Conservation (phyloP, 2,888 invertebrate species). For the Volucella inflata region DNA sequence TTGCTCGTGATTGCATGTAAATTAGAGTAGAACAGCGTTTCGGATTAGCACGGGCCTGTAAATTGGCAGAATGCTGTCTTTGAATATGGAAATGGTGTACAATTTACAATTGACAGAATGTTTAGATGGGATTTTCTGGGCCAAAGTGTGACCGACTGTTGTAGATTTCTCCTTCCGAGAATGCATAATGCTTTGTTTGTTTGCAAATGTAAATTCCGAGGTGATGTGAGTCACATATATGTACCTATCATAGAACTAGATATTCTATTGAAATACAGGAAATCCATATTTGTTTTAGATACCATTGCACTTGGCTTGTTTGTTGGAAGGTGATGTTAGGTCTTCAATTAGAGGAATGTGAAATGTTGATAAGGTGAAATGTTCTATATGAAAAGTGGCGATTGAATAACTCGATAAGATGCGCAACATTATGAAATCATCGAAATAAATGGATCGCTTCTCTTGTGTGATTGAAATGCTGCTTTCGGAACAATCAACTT, state of each 20-base stretch:
- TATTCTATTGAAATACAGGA: neutral
- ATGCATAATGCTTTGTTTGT: neutral
- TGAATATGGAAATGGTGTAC: neutral
- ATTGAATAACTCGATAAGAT: too few relatives aligned
- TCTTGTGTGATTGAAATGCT: too few relatives aligned
- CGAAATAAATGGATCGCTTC: too few relatives aligned
- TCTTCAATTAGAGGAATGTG: too few relatives aligned
- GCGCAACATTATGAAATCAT: too few relatives aligned
- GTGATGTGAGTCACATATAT: neutral
- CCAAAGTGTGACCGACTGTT: constrained; percentile 15
- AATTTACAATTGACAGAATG: constrained; percentile 53
- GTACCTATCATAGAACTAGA: neutral
- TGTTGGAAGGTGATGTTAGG: too few relatives aligned
- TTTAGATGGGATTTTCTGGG: constrained; percentile 25
- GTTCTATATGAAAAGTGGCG: too few relatives aligned
- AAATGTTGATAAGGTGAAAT: too few relatives aligned
- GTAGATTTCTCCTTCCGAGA: constrained; percentile 1
- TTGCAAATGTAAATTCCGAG: constrained; percentile 4
- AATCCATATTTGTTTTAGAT: too few relatives aligned
- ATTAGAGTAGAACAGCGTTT: constrained; percentile 53
- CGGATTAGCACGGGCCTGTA: constrained; percentile 47
- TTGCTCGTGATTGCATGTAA: constrained; percentile 56
- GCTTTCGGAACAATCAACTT: too few relatives aligned
- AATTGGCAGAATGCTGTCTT: constrained; percentile 50
- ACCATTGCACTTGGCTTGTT: too few relatives aligned